Evolutionary conservation across 2,797 vertebrate genomes (phyloP), one percentile per base, ranked within the genome.

Genomic region (Spondyliosoma cantharus): DNA sequence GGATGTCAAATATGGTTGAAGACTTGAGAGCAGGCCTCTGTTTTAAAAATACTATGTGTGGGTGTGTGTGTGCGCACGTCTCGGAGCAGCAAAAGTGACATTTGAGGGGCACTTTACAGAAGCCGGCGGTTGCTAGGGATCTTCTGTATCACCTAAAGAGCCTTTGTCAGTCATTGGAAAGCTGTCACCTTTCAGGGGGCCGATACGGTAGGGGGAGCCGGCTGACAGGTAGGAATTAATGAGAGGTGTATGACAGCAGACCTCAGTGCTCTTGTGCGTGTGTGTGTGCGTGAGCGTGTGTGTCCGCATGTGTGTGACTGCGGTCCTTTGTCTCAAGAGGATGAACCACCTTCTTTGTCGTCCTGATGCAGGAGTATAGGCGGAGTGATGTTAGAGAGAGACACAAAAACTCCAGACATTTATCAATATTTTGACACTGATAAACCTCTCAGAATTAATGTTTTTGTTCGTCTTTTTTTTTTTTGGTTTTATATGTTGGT

Each of bases 71-170:
- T 80, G 89, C 76, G 88, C 88, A 87, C 89, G 85, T 94, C 91
- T 93, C 84, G 5, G 75, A 90, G 93, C 88, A 87, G 92, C 92
- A 92, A 93, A 94, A 95, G 94, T 96, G 95, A 96, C 95, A 94
- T 96, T 96, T 95, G 95, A 96, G 95, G 95, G 95, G 95, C 93
- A 95, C 94, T 91, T 90, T 94, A 91, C 90, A 93, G 93, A 91
- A 95, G 85, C 89, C 85, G 66, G 88, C 76, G 85, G 90, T 92
- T 91, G 94, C 92, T 91, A 91, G 95, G 94, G 94, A 95, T 95
- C 90, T 94, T 95, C 94, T 95, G 95, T 95, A 93, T 91, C 87
- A 92, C 95, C 93, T 92, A 92, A 92, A 95, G 94, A 94, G 92
- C 91, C 93, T 95, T 94, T 95, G 94, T 94, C 94, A 92, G 92